Base-by-base conservation (phyloP, 2,888 invertebrate species). In the Lochmaea capreae region DNA sequence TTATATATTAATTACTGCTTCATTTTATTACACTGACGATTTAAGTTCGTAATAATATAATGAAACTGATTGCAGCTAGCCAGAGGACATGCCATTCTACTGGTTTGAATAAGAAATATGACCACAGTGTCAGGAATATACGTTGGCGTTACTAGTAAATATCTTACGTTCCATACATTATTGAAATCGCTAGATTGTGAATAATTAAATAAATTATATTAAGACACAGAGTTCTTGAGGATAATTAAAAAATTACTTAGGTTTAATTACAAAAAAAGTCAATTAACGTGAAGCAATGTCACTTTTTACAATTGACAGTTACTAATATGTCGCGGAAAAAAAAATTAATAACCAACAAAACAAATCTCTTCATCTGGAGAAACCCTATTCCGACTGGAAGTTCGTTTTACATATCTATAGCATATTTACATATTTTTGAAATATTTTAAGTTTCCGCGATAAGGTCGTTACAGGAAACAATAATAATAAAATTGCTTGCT, bases 101-200 rank as follows among this genome's bases (percentile, higher is more conserved):
- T 42, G 42, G 57, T 67, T 22, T 58, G 67, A 67, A 67, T 67
- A 42, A 58, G 58, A 67, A 67, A 67, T 58, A 58, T 65, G 65
- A 65, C 43, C 46, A 65, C 49, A 65, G 65, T 11, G 26, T 49
- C 22, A 49, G 22, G 42, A 65, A 65, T 43, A 22, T 65, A 65
- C 65, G 65, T 65, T 65, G 65, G 65, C 65, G 65, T 62, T 62
- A 62, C 18, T 43, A 62, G 62, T 16, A 62, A 62, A 62, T 62
- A 43, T 62, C 62, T 22, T 62, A 42, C 62, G n/a, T 62, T 62
- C 62, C 26, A 18, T 11, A 43, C 16, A 62, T 62, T 62, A 62
- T 39, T 62, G 62, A 43, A 62, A 62, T 62, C 11, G 9, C 22
- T 39, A 18, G 39, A 62, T 62, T 62, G 62, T 43, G 42, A 43